A percentile compares a stretch with the other conserved stretches of the same genome.
phyloP scores from a whole-genome alignment of 1,140 invertebrate species.

The Alviniconcha marisindica region DNA sequence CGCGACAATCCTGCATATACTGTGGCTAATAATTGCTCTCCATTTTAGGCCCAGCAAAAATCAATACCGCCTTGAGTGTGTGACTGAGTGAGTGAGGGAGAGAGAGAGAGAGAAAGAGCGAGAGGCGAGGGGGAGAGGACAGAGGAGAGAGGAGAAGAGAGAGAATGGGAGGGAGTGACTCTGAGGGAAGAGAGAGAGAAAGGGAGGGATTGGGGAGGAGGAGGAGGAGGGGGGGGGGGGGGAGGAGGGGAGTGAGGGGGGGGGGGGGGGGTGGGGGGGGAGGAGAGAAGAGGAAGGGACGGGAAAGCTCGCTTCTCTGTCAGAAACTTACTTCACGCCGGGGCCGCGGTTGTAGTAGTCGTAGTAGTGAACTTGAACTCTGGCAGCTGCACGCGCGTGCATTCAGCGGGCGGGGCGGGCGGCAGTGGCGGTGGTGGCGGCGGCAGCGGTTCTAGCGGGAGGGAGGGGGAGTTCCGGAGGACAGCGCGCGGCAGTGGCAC shows the following conservation, averaged over 20 bases:
- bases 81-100: background rate
- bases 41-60: constrained; percentile 27
- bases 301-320: background rate
- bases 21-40: constrained; percentile 40
- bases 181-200: background rate
- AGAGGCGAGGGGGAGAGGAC: background rate
- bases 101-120: background rate
- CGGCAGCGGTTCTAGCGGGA: no score
- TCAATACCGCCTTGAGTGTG: constrained; percentile 24
- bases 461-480: background rate
- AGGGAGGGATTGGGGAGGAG: background rate
- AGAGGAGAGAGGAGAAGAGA: background rate
- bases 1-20: constrained; percentile 41
- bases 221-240: background rate
- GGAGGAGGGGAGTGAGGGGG: background rate
- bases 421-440: background rate
- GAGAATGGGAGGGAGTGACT: background rate
- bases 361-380: constrained; percentile 15
- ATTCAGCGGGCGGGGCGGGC: no score
- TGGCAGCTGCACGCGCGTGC: background rate
- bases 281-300: background rate
- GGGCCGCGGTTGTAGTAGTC: no score
- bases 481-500: no score
- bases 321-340: constrained; percentile 5
- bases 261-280: background rate